These are phyloP conservation scores for Chinchilla lanigera DNA, from an alignment of 2,113 vertebrate species.

Conservation along the genomic window DNA sequence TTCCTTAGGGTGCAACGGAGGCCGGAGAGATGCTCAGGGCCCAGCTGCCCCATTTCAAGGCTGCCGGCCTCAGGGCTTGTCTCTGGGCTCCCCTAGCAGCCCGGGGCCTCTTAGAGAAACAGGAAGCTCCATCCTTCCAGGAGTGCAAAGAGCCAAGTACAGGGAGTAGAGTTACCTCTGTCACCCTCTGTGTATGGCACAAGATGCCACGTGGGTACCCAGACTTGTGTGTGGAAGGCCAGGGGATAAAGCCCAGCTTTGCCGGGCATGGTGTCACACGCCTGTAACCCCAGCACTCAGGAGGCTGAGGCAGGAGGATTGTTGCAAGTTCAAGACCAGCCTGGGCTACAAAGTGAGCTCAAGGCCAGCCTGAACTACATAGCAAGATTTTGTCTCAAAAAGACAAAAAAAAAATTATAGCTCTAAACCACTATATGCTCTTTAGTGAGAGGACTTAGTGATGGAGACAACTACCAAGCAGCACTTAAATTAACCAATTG, in stretches of 20 bases:
- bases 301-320: too few relatives aligned
- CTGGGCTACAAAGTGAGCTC: too few relatives aligned
- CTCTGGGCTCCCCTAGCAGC: not conserved
- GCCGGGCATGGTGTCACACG: too few relatives aligned
- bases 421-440: not conserved
- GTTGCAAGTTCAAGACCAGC: too few relatives aligned
- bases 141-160: not conserved
- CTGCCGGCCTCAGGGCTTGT: not conserved
- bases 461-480: too few relatives aligned
- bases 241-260: not conserved
- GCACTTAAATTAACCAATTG: too few relatives aligned
- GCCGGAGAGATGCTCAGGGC: not conserved
- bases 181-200: not conserved
- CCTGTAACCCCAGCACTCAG: too few relatives aligned
- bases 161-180: not conserved
- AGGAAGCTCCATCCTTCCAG: not conserved
- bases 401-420: too few relatives aligned
- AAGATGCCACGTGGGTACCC: rapidly evolving
- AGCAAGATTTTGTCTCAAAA: too few relatives aligned
- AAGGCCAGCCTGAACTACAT: too few relatives aligned
- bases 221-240: not conserved
- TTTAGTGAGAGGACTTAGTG: too few relatives aligned
- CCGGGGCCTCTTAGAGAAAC: not conserved
- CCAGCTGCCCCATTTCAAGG: not conserved
- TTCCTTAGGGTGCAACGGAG: rapidly evolving